Evolutionary conservation across 2,888 invertebrate genomes (phyloP).

Genomic region (Idaea straminata): DNA sequence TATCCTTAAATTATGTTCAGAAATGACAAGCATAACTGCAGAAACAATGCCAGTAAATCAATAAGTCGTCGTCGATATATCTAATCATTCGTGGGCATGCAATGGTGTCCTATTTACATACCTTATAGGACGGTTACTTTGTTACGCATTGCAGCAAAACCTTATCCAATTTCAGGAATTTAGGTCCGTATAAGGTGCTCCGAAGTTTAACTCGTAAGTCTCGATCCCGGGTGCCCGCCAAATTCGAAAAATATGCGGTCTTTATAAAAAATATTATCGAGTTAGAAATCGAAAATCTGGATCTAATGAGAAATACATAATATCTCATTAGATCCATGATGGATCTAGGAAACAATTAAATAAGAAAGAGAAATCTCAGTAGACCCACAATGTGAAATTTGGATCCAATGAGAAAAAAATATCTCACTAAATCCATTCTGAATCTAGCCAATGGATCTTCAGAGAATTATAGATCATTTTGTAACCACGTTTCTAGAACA

Average conservation of each 20-base stretch:
- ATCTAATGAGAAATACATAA: no score
- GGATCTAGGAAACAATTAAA: no score
- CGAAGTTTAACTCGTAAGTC: neutral
- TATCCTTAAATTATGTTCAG: neutral
- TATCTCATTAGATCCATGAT: no score
- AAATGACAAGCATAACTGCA: neutral
- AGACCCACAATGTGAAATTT: no score
- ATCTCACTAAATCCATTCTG: no score
- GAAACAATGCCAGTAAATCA: neutral
- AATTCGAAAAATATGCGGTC: neutral
- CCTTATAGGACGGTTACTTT: slow-evolving; percentile 31
- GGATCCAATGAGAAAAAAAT: no score
- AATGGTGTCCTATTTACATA: slow-evolving; percentile 41
- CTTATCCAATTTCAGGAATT: neutral
- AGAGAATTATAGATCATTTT: no score
- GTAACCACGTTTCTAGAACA: no score
- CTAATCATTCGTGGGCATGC: slow-evolving; percentile 24
- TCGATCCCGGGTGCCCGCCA: neutral
- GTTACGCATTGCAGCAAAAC: slow-evolving; percentile 23
- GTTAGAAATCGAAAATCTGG: no score
- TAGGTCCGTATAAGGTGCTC: neutral
- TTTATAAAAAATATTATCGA: neutral
- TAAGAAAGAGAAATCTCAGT: no score
- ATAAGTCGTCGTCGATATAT: neutral
- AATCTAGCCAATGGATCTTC: no score